Evolutionary conservation across 2,888 invertebrate genomes (phyloP).

Genomic region (Thereva nobilitata): DNA sequence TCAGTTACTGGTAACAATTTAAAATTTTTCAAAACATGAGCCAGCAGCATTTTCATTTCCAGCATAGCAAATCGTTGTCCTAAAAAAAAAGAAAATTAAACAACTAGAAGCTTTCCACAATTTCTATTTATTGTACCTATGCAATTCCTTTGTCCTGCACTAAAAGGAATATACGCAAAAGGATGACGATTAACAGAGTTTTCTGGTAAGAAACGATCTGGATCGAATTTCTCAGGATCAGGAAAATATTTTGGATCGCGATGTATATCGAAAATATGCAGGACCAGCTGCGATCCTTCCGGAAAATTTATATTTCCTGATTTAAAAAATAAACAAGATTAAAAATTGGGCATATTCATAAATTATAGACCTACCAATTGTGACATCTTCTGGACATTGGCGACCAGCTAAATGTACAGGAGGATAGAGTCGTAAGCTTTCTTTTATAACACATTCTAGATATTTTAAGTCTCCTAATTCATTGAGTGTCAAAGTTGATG

Average conservation of each 20-base stretch:
- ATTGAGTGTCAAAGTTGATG: too few species aligned
- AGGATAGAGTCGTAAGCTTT: constrained; percentile 51
- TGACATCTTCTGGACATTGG: constrained; percentile 51
- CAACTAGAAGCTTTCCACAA: too few species aligned
- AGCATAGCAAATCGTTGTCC: constrained; percentile 53
- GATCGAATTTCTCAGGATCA: constrained; percentile 51
- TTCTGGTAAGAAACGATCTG: constrained; percentile 59
- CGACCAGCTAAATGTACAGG: constrained; percentile 53
- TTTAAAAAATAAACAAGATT: too few species aligned
- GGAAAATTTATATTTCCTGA: constrained; percentile 41
- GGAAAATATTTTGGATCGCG: constrained; percentile 49
- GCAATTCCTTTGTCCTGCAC: constrained; percentile 55
- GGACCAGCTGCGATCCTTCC: constrained; percentile 49
- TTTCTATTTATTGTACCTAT: constrained; percentile 45
- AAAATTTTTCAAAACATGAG: constrained; percentile 49
- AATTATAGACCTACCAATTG: constrained; percentile 57
- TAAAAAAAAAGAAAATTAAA: too few species aligned
- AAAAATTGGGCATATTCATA: too few species aligned
- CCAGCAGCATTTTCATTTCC: constrained; percentile 52
- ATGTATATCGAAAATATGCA: constrained; percentile 51
- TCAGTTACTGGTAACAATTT: constrained; percentile 48
- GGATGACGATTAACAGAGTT: constrained; percentile 47
- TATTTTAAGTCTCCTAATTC: constrained; percentile 53
- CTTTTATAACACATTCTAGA: constrained; percentile 53
- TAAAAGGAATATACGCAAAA: constrained; percentile 53